phyloP scores from a whole-genome alignment of 2,797 vertebrate genomes.

The Oryzias dopingdopingensis region DNA sequence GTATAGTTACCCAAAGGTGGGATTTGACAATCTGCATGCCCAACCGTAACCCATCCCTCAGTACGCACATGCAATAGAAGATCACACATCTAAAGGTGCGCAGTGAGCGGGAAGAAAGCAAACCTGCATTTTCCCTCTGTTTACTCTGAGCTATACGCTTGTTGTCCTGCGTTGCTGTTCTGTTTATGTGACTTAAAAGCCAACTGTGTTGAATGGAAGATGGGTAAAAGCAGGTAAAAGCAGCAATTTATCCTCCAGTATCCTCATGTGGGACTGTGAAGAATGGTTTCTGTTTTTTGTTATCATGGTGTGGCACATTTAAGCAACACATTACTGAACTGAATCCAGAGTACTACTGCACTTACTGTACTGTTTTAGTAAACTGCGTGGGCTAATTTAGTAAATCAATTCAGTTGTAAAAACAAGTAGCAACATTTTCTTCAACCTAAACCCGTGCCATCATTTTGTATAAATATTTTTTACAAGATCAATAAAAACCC shows the following conservation, averaged over 20 bases:
- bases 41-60: slow-evolving; percentile 57
- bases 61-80: slow-evolving; percentile 53
- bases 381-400: not conserved
- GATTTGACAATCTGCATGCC: slow-evolving; percentile 70
- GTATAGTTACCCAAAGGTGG: slow-evolving; percentile 70
- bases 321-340: slow-evolving; percentile 13
- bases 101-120: slow-evolving; percentile 52
- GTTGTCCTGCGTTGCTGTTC: slow-evolving; percentile 49
- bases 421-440: not conserved
- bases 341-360: too few relatives aligned
- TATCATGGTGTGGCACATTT: slow-evolving; percentile 15
- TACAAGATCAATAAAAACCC: not conserved
- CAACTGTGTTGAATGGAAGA: slow-evolving; percentile 33
- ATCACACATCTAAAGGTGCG: slow-evolving; percentile 64
- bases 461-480: not conserved
- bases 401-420: not conserved
- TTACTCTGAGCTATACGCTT: slow-evolving; percentile 43
- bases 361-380: not conserved
- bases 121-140: slow-evolving; percentile 56
- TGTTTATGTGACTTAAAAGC: slow-evolving; percentile 52
- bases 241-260: slow-evolving; percentile 66
- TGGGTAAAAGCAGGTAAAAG: slow-evolving; percentile 53
- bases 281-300: slow-evolving; percentile 9
- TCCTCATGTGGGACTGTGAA: slow-evolving; percentile 34
- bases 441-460: not conserved